Evolutionary conservation across 2,113 vertebrate genomes (phyloP), one percentile per base, ranked within the genome.

Genomic region (Microcebus lehilahytsara): DNA sequence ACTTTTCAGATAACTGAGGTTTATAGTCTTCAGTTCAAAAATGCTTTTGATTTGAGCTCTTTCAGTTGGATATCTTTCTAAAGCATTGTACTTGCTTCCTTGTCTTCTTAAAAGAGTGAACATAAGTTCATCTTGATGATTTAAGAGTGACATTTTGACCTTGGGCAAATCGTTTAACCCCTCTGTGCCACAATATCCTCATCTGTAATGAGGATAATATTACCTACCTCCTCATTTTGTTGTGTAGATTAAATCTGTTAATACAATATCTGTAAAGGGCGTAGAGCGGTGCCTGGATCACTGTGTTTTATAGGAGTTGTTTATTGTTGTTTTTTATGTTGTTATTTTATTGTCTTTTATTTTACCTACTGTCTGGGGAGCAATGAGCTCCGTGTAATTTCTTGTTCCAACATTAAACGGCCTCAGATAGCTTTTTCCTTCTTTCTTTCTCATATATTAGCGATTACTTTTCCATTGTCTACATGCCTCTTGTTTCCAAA

Each of bases 21-120:
- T 74, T 85, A n/a, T 16, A 86, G 66, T 19, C 58, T 79, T 95
- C 46, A 58, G 32, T 62, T 88, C 71, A 89, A 91, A 53, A 72
- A 87, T 51, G 77, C 20, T 83, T 97, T 67, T 56, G 51, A 89
- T 85, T 79, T 69, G n/a, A 89, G 34, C 53, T 79, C 27, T 94
- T 91, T 46, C 25, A 30, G 22, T 53, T 89, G 25, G 67, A 92
- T 92, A 89, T 81, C 49, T 78, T 91, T 87, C 37, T 17, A 79
- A 96, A 66, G 37, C 27, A 79, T 34, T 37, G 32, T 42, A 66
- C 13, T 67, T 49, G 40, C 30, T 78, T 85, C 1, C 5, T 84
- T 74, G 30, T 20, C 58, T 85, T 89, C 49, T 66, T 69, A 34
- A 71, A 77, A 81, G 34, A 66, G 37, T 58, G 40, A 77, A 12